Base-by-base conservation (phyloP, 2,888 invertebrate species). In the Caenorhabditis plicata region DNA sequence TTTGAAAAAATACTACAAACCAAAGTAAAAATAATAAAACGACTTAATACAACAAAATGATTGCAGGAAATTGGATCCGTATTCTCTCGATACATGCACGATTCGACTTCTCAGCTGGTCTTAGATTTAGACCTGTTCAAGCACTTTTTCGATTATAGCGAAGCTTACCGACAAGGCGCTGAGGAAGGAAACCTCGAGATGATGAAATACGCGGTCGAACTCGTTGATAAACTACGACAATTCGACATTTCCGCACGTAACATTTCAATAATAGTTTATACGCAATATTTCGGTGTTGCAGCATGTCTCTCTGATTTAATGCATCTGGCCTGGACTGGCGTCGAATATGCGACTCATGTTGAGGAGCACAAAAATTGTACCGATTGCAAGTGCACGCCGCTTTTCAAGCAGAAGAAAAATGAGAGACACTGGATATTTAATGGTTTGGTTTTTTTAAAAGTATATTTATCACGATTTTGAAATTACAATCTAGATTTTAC, bases 351-450 rank as follows among this genome's bases (percentile, higher is more conserved):
- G 0, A 69, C 71, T 3, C 73, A 73, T 31, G 73, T 74, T 15
- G 70, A 75, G 35, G 69, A 69, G 47, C 64, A 62, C 39, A 58
- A 66, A 43, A 71, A 78, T 46, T 79, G 79, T 43, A 67, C 68
- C 9, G 71, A 72, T 27, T 79, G 79, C 43, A 70, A 71, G 25
- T 79, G 79, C 50, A 78, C 75, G 2, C 64, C 71, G 7, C 50
- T 64, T 7, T 74, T 66, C 35, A 64, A 71, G 36, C 69, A 66
- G 44, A 71, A 77, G 38, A 74, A 74, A 44, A 68, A 67, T 26
- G 68, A 74, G 29, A 47, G 76, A 31, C 72, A 75, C 36, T 79
- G 79, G 79, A 78, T 79, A 27, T 78, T 78, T 52, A 71, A 77
- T 51, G 77, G 76, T 75, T 31, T n/a, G n/a, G n/a, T n/a, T n/a